A percentile compares a stretch with the other conserved stretches of the same genome.
Conservation (phyloP, 2,888 invertebrate species). For the Pheosia gnoma region DNA sequence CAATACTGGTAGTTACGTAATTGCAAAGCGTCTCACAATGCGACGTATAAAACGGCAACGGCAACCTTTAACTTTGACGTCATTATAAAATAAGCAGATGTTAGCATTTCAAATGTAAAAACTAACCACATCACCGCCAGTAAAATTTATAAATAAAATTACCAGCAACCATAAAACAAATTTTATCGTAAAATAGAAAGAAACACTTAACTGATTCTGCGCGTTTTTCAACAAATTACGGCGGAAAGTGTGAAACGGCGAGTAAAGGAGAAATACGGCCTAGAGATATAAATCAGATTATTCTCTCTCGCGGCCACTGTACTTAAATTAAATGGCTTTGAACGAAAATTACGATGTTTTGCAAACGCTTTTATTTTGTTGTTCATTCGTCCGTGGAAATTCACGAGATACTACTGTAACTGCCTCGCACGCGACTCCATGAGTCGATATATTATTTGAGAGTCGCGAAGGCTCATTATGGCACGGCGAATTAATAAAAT, state of each 20-base stretch:
- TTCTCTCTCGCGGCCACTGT: constrained; percentile 54
- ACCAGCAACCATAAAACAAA: constrained; percentile 24
- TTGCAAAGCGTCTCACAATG: neutral
- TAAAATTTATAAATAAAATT: constrained; percentile 26
- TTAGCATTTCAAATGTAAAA: constrained; percentile 7
- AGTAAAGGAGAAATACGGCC: constrained; percentile 62
- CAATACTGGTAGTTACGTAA: neutral
- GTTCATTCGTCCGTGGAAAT: constrained; percentile 34
- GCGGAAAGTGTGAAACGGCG: constrained; percentile 50
- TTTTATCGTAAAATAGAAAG: constrained; percentile 41
- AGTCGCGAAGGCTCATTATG: neutral
- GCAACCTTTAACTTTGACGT: neutral
- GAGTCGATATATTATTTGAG: constrained; percentile 12
- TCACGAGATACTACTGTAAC: constrained; percentile 15
- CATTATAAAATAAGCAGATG: constrained; percentile 6
- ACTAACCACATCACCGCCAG: constrained; percentile 8
- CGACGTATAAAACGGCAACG: neutral
- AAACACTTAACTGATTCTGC: constrained; percentile 57
- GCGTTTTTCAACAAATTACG: constrained; percentile 65
- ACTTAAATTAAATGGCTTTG: constrained; percentile 68
- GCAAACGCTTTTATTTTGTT: constrained; percentile 49
- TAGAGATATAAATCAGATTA: constrained; percentile 74
- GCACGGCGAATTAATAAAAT: constrained; percentile 1
- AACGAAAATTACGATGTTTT: constrained; percentile 69
- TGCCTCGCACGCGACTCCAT: constrained; percentile 15